Conservation (phyloP, 2,888 invertebrate species). For the Gisinianus flammeolus region DNA sequence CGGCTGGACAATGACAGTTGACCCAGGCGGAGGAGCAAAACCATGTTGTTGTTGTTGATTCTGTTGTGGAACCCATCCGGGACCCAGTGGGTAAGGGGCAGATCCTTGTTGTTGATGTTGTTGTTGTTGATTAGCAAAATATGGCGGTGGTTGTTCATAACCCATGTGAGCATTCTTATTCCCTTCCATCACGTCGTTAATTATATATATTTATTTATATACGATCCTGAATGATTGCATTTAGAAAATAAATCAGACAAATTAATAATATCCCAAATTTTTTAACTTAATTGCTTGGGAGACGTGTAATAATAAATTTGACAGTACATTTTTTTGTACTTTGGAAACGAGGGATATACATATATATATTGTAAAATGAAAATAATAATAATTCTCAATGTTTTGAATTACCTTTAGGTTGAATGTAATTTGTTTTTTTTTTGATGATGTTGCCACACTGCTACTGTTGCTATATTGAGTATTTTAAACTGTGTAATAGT, state of each 20-base stretch:
- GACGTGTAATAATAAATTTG: neutral
- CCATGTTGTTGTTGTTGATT: neutral
- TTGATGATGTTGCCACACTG: neutral
- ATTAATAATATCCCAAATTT: neutral
- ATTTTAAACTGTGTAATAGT: no score
- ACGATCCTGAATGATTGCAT: no score
- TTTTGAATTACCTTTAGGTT: neutral
- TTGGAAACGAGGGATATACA: neutral
- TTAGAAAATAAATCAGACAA: neutral
- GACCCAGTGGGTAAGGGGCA: neutral
- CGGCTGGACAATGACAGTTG: slow-evolving; percentile 10
- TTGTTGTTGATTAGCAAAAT: neutral
- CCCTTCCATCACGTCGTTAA: neutral
- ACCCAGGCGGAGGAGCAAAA: neutral
- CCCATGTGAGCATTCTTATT: neutral
- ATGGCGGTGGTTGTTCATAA: slow-evolving; percentile 18
- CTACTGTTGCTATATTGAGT: no score
- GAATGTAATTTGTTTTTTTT: neutral
- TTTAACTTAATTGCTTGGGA: neutral
- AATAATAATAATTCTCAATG: neutral
- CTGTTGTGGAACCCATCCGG: slow-evolving; percentile 12
- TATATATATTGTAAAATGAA: no score
- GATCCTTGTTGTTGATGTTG: neutral
- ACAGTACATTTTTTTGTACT: neutral
- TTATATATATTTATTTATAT: neutral